Percentiles rank a stretch among this genome's conserved stretches.
Evolutionary conservation across 2,888 invertebrate genomes (phyloP).

Genomic region (Pristionchus mayeri): DNA sequence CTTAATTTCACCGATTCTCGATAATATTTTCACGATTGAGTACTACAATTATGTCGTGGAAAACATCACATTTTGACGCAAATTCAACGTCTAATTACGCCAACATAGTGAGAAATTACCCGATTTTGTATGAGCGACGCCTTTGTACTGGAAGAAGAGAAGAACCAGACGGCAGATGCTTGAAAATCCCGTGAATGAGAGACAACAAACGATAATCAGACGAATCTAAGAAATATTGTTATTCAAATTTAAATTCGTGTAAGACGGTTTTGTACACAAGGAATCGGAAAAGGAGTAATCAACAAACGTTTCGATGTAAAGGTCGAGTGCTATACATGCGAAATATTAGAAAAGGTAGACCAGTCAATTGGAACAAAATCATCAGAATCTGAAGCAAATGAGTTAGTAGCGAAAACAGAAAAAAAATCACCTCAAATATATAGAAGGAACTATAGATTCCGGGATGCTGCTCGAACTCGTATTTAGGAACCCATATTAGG

Average conservation of each 20-base stretch:
- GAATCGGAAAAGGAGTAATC: too few species aligned
- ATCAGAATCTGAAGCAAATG: neutral
- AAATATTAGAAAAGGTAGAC: neutral
- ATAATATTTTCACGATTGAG: too few species aligned
- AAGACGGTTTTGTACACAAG: too few species aligned
- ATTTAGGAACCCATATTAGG: neutral
- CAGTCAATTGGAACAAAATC: neutral
- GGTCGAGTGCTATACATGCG: neutral
- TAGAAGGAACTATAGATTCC: neutral
- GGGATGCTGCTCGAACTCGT: neutral
- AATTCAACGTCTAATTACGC: too few species aligned
- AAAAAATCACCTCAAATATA: neutral
- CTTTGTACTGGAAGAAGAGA: neutral
- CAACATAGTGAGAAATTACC: too few species aligned
- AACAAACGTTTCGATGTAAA: neutral
- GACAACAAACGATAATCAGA: neutral
- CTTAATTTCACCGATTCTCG: too few species aligned
- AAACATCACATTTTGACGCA: too few species aligned
- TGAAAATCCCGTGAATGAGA: neutral
- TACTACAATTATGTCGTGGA: too few species aligned
- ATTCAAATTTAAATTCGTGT: too few species aligned
- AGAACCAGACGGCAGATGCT: neutral
- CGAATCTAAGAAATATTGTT: neutral
- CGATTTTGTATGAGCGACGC: neutral
- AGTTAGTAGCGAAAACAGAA: neutral